A percentile compares a stretch with the other conserved stretches of the same genome.
phyloP scores from a whole-genome alignment of 1,140 invertebrate genomes.

The Temnothorax nylanderi region DNA sequence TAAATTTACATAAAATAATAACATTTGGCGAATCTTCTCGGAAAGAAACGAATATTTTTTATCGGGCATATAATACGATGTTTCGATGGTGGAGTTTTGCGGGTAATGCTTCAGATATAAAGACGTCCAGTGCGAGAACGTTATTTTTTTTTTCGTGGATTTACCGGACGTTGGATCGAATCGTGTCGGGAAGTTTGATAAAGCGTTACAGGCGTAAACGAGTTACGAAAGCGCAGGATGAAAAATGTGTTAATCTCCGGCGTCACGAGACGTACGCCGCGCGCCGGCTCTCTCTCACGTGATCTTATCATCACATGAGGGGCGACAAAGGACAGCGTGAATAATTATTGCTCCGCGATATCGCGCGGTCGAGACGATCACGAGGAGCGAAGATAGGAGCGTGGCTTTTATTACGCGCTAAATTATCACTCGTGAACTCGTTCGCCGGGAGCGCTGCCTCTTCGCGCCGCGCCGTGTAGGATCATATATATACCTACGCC shows the following conservation, averaged over 20 bases:
- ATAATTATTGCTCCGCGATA: slow-evolving; percentile 67
- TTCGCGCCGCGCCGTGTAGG: neutral
- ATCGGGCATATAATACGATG: neutral
- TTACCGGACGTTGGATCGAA: neutral
- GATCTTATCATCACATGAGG: slow-evolving; percentile 72
- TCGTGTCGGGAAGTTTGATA: slow-evolving; percentile 8
- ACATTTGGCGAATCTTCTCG: neutral
- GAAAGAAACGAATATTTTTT: neutral
- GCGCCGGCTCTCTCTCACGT: slow-evolving; percentile 55
- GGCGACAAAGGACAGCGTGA: slow-evolving; percentile 48
- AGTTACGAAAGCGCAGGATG: neutral
- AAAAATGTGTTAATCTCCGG: slow-evolving; percentile 33
- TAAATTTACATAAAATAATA: slow-evolving; percentile 2
- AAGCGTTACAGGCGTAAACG: slow-evolving; percentile 26
- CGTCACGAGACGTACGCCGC: slow-evolving; percentile 63
- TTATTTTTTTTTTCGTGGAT: neutral
- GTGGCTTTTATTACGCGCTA: slow-evolving; percentile 46
- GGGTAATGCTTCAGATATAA: neutral
- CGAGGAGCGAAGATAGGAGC: slow-evolving; percentile 49
- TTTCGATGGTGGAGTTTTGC: neutral
- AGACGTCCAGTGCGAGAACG: neutral
- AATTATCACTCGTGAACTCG: slow-evolving; percentile 35
- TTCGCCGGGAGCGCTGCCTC: neutral
- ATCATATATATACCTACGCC: neutral
- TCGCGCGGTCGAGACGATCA: slow-evolving; percentile 45